Evolutionary conservation across 2,888 invertebrate species (phyloP).

Genomic region (Ochropacha duplaris): DNA sequence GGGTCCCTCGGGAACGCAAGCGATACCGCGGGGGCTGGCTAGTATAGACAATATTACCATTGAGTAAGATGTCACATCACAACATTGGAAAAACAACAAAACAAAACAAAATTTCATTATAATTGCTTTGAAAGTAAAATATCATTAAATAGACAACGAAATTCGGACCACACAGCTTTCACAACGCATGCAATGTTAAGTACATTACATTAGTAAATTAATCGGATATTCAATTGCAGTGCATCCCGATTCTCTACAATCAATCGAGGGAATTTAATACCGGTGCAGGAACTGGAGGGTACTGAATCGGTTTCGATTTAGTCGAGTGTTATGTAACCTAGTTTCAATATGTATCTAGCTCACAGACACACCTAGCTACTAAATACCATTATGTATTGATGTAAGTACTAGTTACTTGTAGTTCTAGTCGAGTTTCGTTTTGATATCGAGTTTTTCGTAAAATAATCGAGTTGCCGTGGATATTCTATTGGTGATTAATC

Average conservation of each 20-base stretch:
- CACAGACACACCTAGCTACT: background rate
- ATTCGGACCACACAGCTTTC: background rate
- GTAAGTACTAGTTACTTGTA: background rate
- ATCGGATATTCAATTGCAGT: slow-evolving; percentile 5
- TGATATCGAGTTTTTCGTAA: background rate
- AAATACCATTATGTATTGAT: background rate
- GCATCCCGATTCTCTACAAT: background rate
- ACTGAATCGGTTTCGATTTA: background rate
- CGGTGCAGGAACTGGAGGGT: background rate
- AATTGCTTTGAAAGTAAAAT: no score
- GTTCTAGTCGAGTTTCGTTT: background rate
- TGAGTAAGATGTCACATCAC: no score
- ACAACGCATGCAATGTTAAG: background rate
- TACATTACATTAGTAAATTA: background rate
- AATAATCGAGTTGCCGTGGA: background rate
- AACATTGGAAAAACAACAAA: no score
- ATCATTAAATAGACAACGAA: background rate
- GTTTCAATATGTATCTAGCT: background rate
- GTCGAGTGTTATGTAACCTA: background rate
- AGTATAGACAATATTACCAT: no score
- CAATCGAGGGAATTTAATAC: slow-evolving; percentile 1
- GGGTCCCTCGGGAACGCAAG: no score
- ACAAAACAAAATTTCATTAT: no score
- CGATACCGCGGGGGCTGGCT: no score
- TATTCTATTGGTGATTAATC: background rate